Conservation (phyloP, 1,140 invertebrate genomes). For the Ectropis grisescens region DNA sequence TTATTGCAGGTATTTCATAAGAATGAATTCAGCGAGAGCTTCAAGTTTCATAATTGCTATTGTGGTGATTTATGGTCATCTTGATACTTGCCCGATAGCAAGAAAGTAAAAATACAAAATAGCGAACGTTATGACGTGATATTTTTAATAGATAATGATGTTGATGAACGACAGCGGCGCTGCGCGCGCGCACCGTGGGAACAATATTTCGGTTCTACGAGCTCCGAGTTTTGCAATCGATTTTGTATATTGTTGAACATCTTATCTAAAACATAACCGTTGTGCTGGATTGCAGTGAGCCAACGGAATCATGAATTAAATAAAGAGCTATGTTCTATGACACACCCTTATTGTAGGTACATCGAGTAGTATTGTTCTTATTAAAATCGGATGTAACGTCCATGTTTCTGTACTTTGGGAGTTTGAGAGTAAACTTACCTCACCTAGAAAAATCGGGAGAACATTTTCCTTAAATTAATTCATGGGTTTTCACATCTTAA, state of each 20-base stretch:
- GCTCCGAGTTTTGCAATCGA: constrained; percentile 47
- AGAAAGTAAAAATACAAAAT: constrained; percentile 55
- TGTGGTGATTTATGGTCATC: constrained; percentile 54
- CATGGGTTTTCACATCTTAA: too few species aligned
- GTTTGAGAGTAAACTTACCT: too few species aligned
- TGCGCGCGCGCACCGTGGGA: constrained; percentile 46
- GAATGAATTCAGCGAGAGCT: too few species aligned
- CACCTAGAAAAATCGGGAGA: too few species aligned
- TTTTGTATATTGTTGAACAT: constrained; percentile 29
- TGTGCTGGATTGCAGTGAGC: not conserved
- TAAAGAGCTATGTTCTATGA: too few species aligned
- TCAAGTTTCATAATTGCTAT: constrained; percentile 49
- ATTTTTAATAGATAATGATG: constrained; percentile 68
- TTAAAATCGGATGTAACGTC: too few species aligned
- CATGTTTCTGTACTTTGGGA: too few species aligned
- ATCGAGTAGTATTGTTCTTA: too few species aligned
- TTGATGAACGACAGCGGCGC: constrained; percentile 53
- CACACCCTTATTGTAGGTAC: too few species aligned
- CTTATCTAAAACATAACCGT: constrained; percentile 14
- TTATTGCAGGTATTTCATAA: too few species aligned
- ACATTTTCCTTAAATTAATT: too few species aligned
- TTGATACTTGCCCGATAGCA: constrained; percentile 47
- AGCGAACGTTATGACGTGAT: constrained; percentile 65
- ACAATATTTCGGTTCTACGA: constrained; percentile 38
- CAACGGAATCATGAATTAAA: too few species aligned